Conservation (phyloP, 2,888 invertebrate genomes). For the Hedychridium roseum region DNA sequence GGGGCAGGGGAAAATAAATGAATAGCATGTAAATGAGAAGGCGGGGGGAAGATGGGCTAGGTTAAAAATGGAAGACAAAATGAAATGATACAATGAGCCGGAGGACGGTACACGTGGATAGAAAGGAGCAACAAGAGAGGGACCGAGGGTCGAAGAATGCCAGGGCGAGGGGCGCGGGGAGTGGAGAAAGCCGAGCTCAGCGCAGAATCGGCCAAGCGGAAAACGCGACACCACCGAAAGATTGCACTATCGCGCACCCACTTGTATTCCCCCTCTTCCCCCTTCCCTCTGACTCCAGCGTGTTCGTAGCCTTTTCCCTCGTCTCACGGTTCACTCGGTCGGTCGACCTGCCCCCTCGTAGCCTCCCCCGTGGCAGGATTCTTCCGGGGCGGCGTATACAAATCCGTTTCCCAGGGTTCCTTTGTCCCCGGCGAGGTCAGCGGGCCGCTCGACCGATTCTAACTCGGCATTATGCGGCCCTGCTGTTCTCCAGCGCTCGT, state of each 20-base stretch:
- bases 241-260: conserved; percentile 57
- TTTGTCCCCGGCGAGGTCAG: no score
- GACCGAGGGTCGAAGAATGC: conserved; percentile 14
- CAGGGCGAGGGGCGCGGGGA: conserved; percentile 32
- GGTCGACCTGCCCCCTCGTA: conserved; percentile 13
- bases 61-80: conserved; percentile 9
- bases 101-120: background rate
- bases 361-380: conserved; percentile 11
- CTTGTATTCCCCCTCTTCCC: conserved; percentile 47
- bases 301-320: conserved; percentile 28
- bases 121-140: conserved; percentile 11
- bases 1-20: conserved; percentile 3
- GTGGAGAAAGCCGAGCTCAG: conserved; percentile 37
- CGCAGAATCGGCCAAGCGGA: conserved; percentile 52
- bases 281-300: conserved; percentile 2
- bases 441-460: no score
- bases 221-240: conserved; percentile 58
- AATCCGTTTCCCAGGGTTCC: conserved; percentile 43
- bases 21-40: background rate
- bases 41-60: background rate
- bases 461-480: no score
- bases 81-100: background rate
- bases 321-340: conserved; percentile 2
- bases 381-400: conserved; percentile 34
- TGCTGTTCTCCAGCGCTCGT: no score